These are phyloP conservation scores for Holocentrus rufus DNA, from an alignment of 2,797 vertebrate species.

Conservation along the genomic window DNA sequence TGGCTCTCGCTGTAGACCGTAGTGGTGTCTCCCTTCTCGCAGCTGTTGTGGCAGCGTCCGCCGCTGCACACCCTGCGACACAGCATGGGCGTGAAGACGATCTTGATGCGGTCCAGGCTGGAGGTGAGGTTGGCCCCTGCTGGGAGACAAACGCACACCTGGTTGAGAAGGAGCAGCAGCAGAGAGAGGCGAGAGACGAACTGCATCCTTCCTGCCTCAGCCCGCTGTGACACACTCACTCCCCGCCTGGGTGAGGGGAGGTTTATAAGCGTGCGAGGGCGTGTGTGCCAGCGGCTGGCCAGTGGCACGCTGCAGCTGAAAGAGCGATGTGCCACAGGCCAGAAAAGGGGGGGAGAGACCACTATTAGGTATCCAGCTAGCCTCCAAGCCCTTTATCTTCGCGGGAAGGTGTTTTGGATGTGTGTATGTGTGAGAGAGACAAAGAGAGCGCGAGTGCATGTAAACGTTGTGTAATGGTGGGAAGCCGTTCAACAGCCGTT, in stretches of 20 bases:
- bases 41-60: constrained; percentile 91
- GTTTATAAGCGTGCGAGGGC: constrained; percentile 79
- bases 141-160: constrained; percentile 77
- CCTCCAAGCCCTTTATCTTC: constrained; percentile 79
- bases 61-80: constrained; percentile 89
- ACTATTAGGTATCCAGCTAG: constrained; percentile 70
- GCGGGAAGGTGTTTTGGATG: constrained; percentile 74
- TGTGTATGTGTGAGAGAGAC: constrained; percentile 68
- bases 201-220: constrained; percentile 77
- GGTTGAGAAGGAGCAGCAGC: constrained; percentile 74
- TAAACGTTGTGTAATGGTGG: constrained; percentile 79
- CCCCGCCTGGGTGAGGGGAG: constrained; percentile 71
- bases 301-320: constrained; percentile 73
- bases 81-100: constrained; percentile 93
- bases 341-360: constrained; percentile 66
- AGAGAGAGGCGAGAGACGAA: constrained; percentile 63
- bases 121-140: constrained; percentile 93
- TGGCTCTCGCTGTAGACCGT: constrained; percentile 91
- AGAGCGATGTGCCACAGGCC: constrained; percentile 76
- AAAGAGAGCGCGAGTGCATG: constrained; percentile 71
- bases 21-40: constrained; percentile 92
- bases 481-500: constrained; percentile 79
- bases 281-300: constrained; percentile 74
- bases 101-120: constrained; percentile 94
- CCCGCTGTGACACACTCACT: constrained; percentile 73